Percentiles rank a stretch among this genome's conserved stretches.
Conservation (phyloP, 1,140 invertebrate genomes). For the Glossosoma conforme region DNA sequence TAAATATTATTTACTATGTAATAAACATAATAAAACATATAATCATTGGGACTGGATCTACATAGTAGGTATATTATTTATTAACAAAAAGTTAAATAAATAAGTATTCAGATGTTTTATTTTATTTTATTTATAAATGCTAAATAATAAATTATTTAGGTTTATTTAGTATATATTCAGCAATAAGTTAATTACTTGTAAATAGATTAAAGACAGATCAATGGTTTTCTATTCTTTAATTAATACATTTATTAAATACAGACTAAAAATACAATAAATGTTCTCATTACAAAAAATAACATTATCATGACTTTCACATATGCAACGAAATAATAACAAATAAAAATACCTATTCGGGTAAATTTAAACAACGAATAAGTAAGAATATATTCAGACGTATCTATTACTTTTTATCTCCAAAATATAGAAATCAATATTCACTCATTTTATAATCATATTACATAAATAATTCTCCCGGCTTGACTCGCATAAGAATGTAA, state of each 20-base stretch:
- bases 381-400: not conserved
- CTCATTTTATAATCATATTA: not conserved
- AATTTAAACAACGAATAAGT: slow-evolving; percentile 4
- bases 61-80: too few species aligned
- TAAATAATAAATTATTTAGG: too few species aligned
- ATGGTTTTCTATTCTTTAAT: slow-evolving; percentile 11
- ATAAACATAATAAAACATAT: too few species aligned
- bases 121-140: too few species aligned
- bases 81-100: too few species aligned
- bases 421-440: slow-evolving; percentile 4
- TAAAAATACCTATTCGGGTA: not conserved
- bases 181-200: not conserved
- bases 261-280: slow-evolving; percentile 24
- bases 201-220: slow-evolving; percentile 4
- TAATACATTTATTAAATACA: slow-evolving; percentile 17
- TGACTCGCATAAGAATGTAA: slow-evolving; percentile 4
- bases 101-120: too few species aligned
- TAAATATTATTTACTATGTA: too few species aligned
- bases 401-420: not conserved
- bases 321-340: slow-evolving; percentile 22
- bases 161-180: too few species aligned
- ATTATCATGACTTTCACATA: slow-evolving; percentile 12
- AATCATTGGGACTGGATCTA: too few species aligned
- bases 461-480: not conserved
- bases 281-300: slow-evolving; percentile 20